Percentiles rank a stretch among this genome's conserved stretches.
Evolutionary conservation across 2,888 invertebrate species (phyloP).

Genomic region (Chydorus sphaericus): DNA sequence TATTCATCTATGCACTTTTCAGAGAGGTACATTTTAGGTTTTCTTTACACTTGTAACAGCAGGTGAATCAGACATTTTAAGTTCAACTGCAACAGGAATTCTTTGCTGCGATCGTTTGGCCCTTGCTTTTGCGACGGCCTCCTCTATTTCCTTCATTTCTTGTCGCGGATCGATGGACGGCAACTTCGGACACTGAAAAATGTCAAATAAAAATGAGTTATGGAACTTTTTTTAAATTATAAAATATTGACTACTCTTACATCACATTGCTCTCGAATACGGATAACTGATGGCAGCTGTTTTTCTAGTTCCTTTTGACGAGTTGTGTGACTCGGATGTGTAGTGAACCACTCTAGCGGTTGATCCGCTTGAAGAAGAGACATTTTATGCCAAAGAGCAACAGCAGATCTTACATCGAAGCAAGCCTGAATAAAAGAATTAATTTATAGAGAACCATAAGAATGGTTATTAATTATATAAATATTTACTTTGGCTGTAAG

Average conservation of each 20-base stretch:
- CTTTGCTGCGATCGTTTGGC: too few species aligned
- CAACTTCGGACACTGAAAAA: slow-evolving; percentile 22
- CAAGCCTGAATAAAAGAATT: slow-evolving; percentile 24
- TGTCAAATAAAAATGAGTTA: background rate
- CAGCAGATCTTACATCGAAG: slow-evolving; percentile 39
- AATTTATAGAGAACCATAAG: too few species aligned
- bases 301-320: slow-evolving; percentile 31
- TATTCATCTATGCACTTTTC: too few species aligned
- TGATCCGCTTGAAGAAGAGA: slow-evolving; percentile 17
- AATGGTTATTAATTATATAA: too few species aligned
- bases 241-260: slow-evolving; percentile 17
- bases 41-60: too few species aligned
- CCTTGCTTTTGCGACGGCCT: too few species aligned
- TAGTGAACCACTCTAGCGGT: slow-evolving; percentile 38
- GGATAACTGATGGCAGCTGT: slow-evolving; percentile 31
- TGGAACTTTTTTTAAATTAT: background rate
- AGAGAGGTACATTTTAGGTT: too few species aligned
- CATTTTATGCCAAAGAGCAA: slow-evolving; percentile 36
- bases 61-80: too few species aligned
- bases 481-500: slow-evolving; percentile 43
- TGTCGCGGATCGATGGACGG: slow-evolving; percentile 19
- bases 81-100: too few species aligned
- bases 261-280: slow-evolving; percentile 23
- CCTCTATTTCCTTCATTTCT: too few species aligned
- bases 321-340: slow-evolving; percentile 37